phyloP scores from a whole-genome alignment of 2,113 vertebrate genomes.

The Carassius gibelio region DNA sequence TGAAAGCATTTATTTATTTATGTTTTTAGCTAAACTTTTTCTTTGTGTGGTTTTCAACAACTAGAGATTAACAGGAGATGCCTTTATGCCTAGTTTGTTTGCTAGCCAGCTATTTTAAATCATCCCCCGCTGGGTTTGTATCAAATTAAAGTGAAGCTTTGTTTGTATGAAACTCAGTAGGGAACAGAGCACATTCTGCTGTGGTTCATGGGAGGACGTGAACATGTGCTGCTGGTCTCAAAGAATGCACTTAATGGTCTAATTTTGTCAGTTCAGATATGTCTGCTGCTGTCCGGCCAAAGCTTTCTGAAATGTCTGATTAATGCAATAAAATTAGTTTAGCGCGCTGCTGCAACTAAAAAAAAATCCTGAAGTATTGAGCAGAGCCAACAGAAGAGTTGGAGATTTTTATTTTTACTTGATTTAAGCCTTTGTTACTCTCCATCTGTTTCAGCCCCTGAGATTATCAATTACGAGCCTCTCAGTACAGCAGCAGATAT shows the following conservation, averaged over 20 bases:
- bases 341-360: neutral
- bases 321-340: neutral
- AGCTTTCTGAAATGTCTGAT: neutral
- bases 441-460: constrained; percentile 67
- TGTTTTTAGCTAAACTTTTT: neutral
- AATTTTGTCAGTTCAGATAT: neutral
- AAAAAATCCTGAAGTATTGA: neutral
- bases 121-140: neutral
- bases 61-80: neutral
- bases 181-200: neutral
- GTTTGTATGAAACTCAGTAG: neutral
- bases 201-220: neutral
- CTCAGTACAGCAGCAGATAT: constrained; percentile 76
- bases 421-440: neutral
- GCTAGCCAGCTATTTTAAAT: neutral
- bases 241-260: neutral
- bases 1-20: neutral
- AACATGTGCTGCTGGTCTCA: neutral
- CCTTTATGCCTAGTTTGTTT: neutral
- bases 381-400: neutral
- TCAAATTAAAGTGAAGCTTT: neutral
- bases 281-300: neutral
- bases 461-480: constrained; percentile 77
- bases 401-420: neutral
- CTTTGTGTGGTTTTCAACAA: no score